Percentiles rank a stretch among this genome's conserved stretches.
phyloP scores from a whole-genome alignment of 2,113 vertebrate genomes.

The Cololabis saira region DNA sequence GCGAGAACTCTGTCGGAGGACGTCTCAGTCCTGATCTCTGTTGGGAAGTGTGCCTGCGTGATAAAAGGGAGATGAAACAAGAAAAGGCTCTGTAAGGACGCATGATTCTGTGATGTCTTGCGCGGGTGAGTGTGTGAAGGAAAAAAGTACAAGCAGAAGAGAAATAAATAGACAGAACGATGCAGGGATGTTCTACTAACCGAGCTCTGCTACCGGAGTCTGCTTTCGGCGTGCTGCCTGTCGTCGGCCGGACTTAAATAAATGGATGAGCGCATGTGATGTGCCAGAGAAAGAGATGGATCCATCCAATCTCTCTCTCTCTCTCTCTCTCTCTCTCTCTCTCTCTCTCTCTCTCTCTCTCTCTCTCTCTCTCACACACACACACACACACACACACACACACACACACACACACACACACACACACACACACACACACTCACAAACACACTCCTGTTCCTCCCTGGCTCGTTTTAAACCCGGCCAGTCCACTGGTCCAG shows the following conservation, averaged over 20 bases:
- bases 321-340: no score
- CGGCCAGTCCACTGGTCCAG: constrained; percentile 34
- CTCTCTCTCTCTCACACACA: no score
- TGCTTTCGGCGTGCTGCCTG: constrained; percentile 64
- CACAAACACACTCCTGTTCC: constrained; percentile 13
- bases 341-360: no score
- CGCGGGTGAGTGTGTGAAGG: not conserved
- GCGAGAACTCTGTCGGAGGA: constrained; percentile 12
- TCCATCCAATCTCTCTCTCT: constrained; percentile 37
- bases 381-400: no score
- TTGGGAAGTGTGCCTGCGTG: constrained; percentile 30
- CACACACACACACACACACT: constrained; percentile 14
- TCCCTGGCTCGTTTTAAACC: constrained; percentile 1
- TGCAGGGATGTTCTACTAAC: constrained; percentile 35
- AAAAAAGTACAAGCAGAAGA: not conserved
- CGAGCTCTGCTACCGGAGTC: constrained; percentile 50
- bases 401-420: no score
- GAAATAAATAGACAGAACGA: constrained; percentile 10
- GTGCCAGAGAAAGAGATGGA: constrained; percentile 51
- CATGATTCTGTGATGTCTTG: not conserved
- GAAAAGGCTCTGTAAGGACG: constrained; percentile 3
- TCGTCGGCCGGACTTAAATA: constrained; percentile 55
- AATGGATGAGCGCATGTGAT: constrained; percentile 70
- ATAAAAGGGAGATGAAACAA: constrained; percentile 9
- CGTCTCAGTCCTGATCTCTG: constrained; percentile 36